phyloP scores from a whole-genome alignment of 2,888 invertebrate genomes.

The Papilio protenor region DNA sequence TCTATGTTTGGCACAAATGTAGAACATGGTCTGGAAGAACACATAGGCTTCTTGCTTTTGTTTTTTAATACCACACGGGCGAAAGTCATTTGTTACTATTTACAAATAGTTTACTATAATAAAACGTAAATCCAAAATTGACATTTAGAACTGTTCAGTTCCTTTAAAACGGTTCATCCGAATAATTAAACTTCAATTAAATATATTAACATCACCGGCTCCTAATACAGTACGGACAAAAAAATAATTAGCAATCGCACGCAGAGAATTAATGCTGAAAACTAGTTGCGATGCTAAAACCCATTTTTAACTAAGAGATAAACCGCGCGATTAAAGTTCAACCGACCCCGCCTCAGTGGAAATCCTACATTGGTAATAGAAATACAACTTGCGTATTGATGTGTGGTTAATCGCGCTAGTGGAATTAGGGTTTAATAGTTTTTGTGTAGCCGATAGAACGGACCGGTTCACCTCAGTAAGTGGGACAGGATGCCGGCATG shows the following conservation, averaged over 20 bases:
- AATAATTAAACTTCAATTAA: constrained; percentile 3
- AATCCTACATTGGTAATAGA: background rate
- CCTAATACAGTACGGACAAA: background rate
- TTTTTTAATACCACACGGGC: no score
- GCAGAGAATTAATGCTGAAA: constrained; percentile 8
- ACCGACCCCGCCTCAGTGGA: background rate
- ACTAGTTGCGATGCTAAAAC: background rate
- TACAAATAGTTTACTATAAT: background rate
- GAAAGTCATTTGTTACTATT: background rate
- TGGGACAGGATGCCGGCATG: constrained; percentile 76
- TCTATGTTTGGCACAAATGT: no score
- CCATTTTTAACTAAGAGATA: background rate
- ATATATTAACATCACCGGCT: background rate
- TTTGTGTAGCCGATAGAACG: constrained; percentile 35
- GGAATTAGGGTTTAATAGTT: constrained; percentile 1
- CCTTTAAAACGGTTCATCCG: constrained; percentile 12
- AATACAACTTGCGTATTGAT: background rate
- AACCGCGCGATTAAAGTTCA: background rate
- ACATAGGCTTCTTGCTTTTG: no score
- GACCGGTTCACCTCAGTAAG: constrained; percentile 74
- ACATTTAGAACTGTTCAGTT: background rate
- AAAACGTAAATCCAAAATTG: background rate
- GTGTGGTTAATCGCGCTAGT: background rate
- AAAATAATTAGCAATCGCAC: constrained; percentile 13
- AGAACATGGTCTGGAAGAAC: no score